A percentile compares a stretch with the other conserved stretches of the same genome.
Conservation (phyloP, 2,888 invertebrate species). For the Limnephilus rhombicus region DNA sequence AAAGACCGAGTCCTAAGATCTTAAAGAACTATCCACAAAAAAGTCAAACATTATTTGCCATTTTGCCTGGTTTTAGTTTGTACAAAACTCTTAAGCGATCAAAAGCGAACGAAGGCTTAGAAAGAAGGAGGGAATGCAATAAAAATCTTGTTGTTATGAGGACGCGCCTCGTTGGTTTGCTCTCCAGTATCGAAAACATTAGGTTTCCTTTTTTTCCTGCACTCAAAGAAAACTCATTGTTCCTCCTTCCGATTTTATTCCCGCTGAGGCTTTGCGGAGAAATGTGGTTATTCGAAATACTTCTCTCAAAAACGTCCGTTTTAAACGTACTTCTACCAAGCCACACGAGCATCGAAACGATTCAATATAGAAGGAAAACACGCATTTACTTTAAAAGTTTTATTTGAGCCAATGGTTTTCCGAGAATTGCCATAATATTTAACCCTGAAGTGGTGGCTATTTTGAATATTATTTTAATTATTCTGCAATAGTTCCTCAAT, state of each 20-base stretch:
- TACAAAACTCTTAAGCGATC: conserved; percentile 13
- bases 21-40: not conserved
- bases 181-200: conserved; percentile 10
- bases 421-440: not conserved
- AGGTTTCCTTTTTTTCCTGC: conserved; percentile 27
- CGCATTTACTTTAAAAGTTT: not conserved
- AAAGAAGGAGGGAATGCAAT: conserved; percentile 23
- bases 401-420: not conserved
- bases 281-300: conserved; percentile 16
- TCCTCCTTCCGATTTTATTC: conserved; percentile 32
- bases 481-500: not conserved
- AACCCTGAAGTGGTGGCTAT: not conserved
- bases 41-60: not conserved
- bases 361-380: not conserved
- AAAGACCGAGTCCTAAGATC: not conserved
- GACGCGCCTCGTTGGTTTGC: conserved; percentile 13
- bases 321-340: not conserved
- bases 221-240: conserved; percentile 42
- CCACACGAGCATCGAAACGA: not conserved
- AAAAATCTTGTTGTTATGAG: conserved; percentile 22
- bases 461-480: not conserved
- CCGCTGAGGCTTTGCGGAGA: conserved; percentile 5
- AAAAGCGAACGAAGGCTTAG: not conserved
- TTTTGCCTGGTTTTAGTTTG: not conserved
- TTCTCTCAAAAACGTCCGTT: conserved; percentile 1